Base-by-base conservation (phyloP, 2,113 vertebrate genomes). In the Pica pica region DNA sequence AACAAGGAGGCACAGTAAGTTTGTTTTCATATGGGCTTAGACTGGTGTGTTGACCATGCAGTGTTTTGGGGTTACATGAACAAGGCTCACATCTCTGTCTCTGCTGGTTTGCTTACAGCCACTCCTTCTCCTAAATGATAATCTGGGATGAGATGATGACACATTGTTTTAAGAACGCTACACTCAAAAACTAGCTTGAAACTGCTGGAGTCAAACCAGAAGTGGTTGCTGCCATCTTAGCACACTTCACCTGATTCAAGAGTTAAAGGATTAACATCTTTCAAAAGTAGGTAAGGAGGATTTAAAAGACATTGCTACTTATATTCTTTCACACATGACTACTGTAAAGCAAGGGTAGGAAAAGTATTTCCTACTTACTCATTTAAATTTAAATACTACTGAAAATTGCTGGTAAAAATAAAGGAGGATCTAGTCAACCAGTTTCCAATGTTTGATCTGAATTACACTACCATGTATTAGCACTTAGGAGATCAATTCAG, bases 1-100 rank as follows among this genome's bases (percentile, higher is more conserved):
- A 77, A 35, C 20, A 77, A 16, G 2, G 30, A 49, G 64, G 35
- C 28, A 18, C 0, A 0, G 2, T 2, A 26, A 85, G 35, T 9
- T 52, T 56, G 26, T 28, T 77, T 57, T 28, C 13, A 33, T 27
- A 18, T 0, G 3, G 21, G 46, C 49, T 88, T 42, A 57, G 11
- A 23, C 4, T 7, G 8, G 12, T 14, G 7, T 13, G 18, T 5
- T 28, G n/a, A 39, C 37, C 1, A 1, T 4, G 16, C 6, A 31
- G 49, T 9, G n/a, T 39, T 83, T 18, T 22, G 35, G 33, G 21
- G 17, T 26, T 44, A 65, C 0, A 0, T 11, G 39, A 82, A 57
- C 30, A 63, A 13, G 0, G 0, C 13, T 57, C 44, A 14, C 13
- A 16, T 8, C 68, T 55, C 41, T 35, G 27, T 39, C 39, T 47